These are phyloP conservation scores for Ennomos quercinarius DNA, from an alignment of 2,888 invertebrate species.

Conservation along the genomic window DNA sequence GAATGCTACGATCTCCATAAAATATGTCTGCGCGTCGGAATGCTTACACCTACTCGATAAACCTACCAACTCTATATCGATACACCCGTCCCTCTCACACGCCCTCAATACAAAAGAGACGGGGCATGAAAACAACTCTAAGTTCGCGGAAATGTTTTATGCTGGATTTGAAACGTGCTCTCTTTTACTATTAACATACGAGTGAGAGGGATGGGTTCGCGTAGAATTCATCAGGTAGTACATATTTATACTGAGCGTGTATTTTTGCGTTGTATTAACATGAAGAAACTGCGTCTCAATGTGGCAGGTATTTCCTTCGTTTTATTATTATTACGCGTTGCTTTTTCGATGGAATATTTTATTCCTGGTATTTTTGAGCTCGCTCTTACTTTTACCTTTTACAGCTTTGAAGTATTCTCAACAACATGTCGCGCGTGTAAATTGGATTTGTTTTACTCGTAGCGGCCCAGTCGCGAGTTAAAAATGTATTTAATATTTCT, in stretches of 20 bases:
- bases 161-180: constrained; percentile 5
- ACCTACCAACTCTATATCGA: constrained; percentile 34
- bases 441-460: constrained; percentile 13
- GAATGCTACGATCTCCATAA: constrained; percentile 81
- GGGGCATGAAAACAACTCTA: not conserved
- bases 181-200: constrained; percentile 4
- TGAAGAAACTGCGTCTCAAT: constrained; percentile 69
- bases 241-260: constrained; percentile 10
- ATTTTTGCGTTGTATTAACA: constrained; percentile 70
- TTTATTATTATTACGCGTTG: constrained; percentile 50
- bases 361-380: constrained; percentile 45
- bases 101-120: constrained; percentile 18
- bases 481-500: not conserved
- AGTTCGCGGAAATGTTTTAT: constrained; percentile 10
- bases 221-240: constrained; percentile 22
- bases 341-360: constrained; percentile 46
- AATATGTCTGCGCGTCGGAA: constrained; percentile 73
- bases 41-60: constrained; percentile 43
- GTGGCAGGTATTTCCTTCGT: constrained; percentile 49
- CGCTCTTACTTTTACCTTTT: constrained; percentile 19
- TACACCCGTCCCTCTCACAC: constrained; percentile 33
- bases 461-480: constrained; percentile 2
- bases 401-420: constrained; percentile 8
- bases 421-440: constrained; percentile 3
- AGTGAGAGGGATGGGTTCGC: constrained; percentile 34